phyloP scores from a whole-genome alignment of 2,888 invertebrate species.

The Bugulina stolonifera region DNA sequence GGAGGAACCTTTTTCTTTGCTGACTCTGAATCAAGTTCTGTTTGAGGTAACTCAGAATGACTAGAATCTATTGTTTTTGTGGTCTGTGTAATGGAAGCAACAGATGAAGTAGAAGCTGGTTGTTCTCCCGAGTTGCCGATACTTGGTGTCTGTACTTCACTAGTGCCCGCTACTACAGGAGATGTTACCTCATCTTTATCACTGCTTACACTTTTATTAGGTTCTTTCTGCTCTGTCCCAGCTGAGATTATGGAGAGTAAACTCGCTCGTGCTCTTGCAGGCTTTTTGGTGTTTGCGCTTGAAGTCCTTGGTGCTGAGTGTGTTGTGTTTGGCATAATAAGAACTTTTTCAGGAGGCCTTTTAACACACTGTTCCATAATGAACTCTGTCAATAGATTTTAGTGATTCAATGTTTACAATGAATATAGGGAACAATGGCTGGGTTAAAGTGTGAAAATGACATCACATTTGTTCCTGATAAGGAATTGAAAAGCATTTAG shows the following conservation, averaged over 20 bases:
- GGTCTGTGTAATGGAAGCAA: neutral
- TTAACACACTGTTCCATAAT: constrained; percentile 16
- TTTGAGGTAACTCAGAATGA: neutral
- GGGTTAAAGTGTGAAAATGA: neutral
- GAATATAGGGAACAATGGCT: neutral
- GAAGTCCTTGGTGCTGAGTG: neutral
- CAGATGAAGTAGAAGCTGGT: neutral
- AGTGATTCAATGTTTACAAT: neutral
- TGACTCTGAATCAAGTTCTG: neutral
- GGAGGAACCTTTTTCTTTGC: neutral
- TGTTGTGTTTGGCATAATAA: constrained; percentile 14
- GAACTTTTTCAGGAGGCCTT: constrained; percentile 6
- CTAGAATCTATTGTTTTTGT: neutral
- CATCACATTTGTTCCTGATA: neutral
- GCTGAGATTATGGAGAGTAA: constrained; percentile 20
- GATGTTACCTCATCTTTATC: neutral
- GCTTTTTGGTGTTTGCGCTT: neutral
- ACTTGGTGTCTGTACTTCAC: neutral
- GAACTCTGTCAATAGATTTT: neutral
- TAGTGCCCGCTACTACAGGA: no score
- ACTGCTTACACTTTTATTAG: neutral
- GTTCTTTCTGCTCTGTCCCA: neutral
- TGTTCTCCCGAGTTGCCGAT: neutral
- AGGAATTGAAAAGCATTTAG: no score
- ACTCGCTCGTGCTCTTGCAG: neutral